Percentiles rank a stretch among this genome's conserved stretches.
phyloP scores from a whole-genome alignment of 37 sponge, comb jelly and placozoan genomes.

The Theonella swinhoei region DNA sequence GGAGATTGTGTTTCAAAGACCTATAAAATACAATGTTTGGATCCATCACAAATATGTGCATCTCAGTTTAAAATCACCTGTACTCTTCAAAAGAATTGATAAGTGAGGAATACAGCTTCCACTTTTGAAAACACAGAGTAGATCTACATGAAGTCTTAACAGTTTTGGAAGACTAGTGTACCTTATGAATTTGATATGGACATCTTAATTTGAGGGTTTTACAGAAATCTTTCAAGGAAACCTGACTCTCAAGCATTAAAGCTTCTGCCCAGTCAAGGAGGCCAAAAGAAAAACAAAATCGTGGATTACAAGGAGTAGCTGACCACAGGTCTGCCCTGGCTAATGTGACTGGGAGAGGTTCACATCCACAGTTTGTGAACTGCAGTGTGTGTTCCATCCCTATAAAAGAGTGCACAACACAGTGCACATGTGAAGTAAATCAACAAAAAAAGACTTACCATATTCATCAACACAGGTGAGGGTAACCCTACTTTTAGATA shows the following conservation, averaged over 20 bases:
- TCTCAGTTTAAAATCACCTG: background rate
- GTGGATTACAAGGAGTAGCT: background rate
- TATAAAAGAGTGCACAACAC: too few species aligned
- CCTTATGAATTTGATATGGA: background rate
- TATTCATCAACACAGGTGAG: conserved; percentile 21
- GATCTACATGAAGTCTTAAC: background rate
- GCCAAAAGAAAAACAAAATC: background rate
- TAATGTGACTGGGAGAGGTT: background rate
- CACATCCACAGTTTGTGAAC: conserved; percentile 8
- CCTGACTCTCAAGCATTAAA: conserved; percentile 15
- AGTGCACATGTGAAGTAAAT: too few species aligned
- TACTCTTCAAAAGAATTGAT: conserved; percentile 23
- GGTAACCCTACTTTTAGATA: background rate
- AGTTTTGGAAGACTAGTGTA: background rate
- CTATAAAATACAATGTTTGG: background rate
- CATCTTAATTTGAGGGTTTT: background rate
- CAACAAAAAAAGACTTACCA: conserved; percentile 2
- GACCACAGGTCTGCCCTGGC: conserved; percentile 7
- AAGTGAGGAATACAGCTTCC: background rate
- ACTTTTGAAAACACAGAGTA: background rate
- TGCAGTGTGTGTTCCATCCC: conserved; percentile 4
- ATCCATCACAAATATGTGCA: too few species aligned
- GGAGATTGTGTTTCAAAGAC: background rate
- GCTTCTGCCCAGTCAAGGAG: conserved; percentile 12
- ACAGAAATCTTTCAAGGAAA: conserved; percentile 9